A percentile compares a stretch with the other conserved stretches of the same genome.
These are phyloP conservation scores for Oedothorax gibbosus DNA, from an alignment of 1,140 invertebrate species.

Conservation along the genomic window DNA sequence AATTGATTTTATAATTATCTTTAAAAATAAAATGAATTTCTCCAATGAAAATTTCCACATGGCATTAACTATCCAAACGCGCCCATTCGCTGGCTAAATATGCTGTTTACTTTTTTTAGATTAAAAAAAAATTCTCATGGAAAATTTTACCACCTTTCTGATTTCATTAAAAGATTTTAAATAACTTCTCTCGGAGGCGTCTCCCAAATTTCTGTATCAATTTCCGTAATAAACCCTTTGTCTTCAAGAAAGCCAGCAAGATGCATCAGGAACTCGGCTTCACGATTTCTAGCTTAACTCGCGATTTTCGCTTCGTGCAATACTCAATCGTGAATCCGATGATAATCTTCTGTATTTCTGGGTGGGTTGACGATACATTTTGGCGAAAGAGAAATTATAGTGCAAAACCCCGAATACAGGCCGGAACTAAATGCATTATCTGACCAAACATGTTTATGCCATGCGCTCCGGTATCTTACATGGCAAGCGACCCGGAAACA, in stretches of 20 bases:
- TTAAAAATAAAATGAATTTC: too few species aligned
- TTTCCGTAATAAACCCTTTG: constrained; percentile 28
- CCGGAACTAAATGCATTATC: constrained; percentile 15
- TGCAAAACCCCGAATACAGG: not conserved
- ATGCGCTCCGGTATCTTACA: too few species aligned
- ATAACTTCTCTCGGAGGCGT: too few species aligned
- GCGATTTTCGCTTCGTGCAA: constrained; percentile 31
- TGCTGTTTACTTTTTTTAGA: too few species aligned
- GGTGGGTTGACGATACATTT: constrained; percentile 26
- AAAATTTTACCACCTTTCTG: too few species aligned
- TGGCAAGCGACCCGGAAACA: too few species aligned
- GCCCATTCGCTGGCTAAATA: too few species aligned
- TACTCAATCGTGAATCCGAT: constrained; percentile 45
- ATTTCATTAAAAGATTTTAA: too few species aligned
- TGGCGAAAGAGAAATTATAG: not conserved
- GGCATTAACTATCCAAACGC: too few species aligned
- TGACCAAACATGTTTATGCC: constrained; percentile 21
- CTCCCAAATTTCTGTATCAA: constrained; percentile 10
- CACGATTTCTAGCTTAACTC: constrained; percentile 41
- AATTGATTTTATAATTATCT: too few species aligned
- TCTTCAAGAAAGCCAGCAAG: not conserved
- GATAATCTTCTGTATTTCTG: constrained; percentile 17
- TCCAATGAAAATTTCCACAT: too few species aligned
- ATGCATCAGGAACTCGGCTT: constrained; percentile 9
- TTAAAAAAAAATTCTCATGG: too few species aligned